A percentile compares a stretch with the other conserved stretches of the same genome.
phyloP scores from a whole-genome alignment of 2,113 vertebrate genomes.

The Macroglossus sobrinus region DNA sequence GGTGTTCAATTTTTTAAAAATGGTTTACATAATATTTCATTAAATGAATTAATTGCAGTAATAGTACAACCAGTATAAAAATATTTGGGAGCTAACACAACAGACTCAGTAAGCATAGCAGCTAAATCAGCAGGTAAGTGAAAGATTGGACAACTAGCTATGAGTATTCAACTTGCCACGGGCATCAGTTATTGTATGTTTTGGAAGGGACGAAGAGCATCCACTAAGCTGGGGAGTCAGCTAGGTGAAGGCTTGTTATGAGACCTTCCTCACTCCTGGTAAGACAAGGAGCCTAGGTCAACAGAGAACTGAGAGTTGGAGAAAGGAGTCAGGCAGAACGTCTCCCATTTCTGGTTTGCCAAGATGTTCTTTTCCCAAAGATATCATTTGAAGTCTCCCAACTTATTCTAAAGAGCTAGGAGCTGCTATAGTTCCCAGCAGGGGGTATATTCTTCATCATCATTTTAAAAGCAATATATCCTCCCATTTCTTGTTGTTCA shows the following conservation, averaged over 20 bases:
- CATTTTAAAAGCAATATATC: background rate
- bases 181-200: background rate
- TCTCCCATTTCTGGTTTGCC: background rate
- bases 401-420: background rate
- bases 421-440: background rate
- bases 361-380: background rate
- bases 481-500: background rate
- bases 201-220: background rate
- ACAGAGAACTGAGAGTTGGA: background rate
- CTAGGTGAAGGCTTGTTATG: background rate
- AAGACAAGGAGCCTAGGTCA: background rate
- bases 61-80: background rate
- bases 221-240: background rate
- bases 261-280: background rate
- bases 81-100: background rate
- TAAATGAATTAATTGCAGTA: background rate
- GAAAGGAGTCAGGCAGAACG: background rate
- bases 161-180: background rate
- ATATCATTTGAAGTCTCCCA: background rate
- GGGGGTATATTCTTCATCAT: too few relatives aligned
- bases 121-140: background rate
- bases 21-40: background rate
- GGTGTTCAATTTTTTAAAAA: background rate
- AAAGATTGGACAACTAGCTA: too few relatives aligned
- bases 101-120: background rate